A percentile compares a stretch with the other conserved stretches of the same genome.
Evolutionary conservation across 2,888 invertebrate genomes (phyloP).

Genomic region (Latrodectus elegans): DNA sequence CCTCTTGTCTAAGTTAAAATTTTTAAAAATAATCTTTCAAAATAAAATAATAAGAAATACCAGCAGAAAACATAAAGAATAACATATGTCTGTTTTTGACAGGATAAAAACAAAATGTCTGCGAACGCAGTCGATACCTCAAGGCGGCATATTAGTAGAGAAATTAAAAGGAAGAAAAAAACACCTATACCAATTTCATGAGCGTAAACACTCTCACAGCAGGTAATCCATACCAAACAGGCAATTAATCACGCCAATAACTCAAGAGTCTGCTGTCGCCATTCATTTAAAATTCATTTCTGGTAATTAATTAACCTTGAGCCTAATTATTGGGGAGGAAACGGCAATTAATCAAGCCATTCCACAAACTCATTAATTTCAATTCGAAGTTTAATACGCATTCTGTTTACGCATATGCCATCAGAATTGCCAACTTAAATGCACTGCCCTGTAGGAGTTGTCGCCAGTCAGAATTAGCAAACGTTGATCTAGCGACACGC

Average conservation of each 20-base stretch:
- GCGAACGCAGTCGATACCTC: too few species aligned
- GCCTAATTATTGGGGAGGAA: constrained; percentile 53
- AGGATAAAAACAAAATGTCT: too few species aligned
- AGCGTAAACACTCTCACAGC: not conserved
- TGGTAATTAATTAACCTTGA: constrained; percentile 67
- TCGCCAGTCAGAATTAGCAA: too few species aligned
- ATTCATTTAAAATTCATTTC: constrained; percentile 23
- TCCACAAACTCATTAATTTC: constrained; percentile 21
- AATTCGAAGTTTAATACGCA: constrained; percentile 18
- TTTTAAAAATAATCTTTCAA: too few species aligned
- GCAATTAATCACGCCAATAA: not conserved
- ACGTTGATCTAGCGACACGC: too few species aligned
- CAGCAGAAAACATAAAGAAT: too few species aligned
- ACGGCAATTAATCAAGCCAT: constrained; percentile 44
- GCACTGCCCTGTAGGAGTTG: too few species aligned
- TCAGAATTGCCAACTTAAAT: too few species aligned
- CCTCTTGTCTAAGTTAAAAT: too few species aligned
- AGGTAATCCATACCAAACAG: too few species aligned
- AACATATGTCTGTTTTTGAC: too few species aligned
- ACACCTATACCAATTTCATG: not conserved
- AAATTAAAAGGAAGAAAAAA: not conserved
- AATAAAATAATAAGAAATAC: too few species aligned
- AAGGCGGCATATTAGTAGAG: not conserved
- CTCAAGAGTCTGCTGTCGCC: not conserved
- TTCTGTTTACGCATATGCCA: constrained; percentile 7